phyloP scores from a whole-genome alignment of 2,113 vertebrate genomes.

The Corythornis madagascariensis region DNA sequence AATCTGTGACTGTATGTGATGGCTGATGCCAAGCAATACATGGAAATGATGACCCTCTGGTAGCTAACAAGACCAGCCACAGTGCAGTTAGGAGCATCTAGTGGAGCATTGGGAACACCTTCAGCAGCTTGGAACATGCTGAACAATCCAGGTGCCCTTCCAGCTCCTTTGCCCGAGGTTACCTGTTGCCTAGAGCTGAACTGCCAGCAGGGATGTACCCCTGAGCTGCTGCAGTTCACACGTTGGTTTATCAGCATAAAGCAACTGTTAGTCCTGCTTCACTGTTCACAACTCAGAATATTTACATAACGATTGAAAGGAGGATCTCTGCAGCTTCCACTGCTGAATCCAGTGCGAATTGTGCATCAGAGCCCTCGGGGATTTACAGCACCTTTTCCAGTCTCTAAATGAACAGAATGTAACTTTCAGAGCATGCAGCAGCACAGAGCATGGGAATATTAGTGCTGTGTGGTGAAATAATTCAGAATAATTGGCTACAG shows the following conservation, averaged over 20 bases:
- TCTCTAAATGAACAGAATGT: not conserved
- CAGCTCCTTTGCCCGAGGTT: not conserved
- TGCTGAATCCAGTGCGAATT: not conserved
- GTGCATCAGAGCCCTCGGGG: not conserved
- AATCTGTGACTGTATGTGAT: accelerated
- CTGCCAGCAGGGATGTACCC: not conserved
- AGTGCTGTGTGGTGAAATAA: not conserved
- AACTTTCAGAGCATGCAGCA: not conserved
- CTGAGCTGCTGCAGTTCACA: constrained; percentile 13
- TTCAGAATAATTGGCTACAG: not conserved
- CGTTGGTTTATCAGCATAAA: not conserved
- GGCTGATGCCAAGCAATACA: not conserved
- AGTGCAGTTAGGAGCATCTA: not conserved
- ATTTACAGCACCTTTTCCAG: not conserved
- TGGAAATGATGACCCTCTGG: accelerated
- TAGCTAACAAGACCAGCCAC: not conserved
- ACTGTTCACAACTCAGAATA: not conserved
- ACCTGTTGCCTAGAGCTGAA: not conserved
- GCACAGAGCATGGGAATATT: not conserved
- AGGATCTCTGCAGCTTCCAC: not conserved
- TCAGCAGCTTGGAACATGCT: not conserved
- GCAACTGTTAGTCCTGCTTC: not conserved
- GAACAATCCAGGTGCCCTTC: not conserved
- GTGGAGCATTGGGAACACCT: not conserved
- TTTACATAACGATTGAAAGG: not conserved